Conservation (phyloP, 1,140 invertebrate species). For the Pseudoatta argentina region DNA sequence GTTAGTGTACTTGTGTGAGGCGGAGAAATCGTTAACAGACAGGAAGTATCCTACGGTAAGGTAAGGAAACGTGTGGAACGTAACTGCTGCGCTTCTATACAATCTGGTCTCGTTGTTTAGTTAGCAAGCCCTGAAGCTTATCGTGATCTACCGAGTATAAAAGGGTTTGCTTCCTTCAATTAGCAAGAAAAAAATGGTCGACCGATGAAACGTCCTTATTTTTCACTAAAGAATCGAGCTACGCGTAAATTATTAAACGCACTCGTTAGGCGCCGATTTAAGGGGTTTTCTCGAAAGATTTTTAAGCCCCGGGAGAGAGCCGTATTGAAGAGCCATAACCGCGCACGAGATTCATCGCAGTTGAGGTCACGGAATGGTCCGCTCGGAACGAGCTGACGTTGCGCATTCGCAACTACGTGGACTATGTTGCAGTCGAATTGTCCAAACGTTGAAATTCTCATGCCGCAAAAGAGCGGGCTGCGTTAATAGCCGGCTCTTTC, state of each 20-base stretch:
- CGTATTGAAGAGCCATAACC: constrained; percentile 15
- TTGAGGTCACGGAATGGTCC: constrained; percentile 31
- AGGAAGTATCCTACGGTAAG: constrained; percentile 64
- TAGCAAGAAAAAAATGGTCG: constrained; percentile 74
- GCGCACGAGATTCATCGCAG: constrained; percentile 57
- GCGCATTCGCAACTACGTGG: constrained; percentile 64
- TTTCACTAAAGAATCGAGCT: constrained; percentile 45
- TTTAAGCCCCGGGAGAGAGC: constrained; percentile 23
- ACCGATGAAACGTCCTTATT: constrained; percentile 68
- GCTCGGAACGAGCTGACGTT: constrained; percentile 45
- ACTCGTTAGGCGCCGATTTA: constrained; percentile 22
- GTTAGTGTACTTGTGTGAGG: constrained; percentile 36
- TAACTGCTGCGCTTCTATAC: constrained; percentile 50
- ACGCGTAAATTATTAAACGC: constrained; percentile 67
- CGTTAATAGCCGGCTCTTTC: constrained; percentile 61
- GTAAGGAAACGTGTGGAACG: constrained; percentile 56
- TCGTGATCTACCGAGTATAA: constrained; percentile 72
- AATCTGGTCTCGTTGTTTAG: constrained; percentile 61
- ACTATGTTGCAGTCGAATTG: constrained; percentile 64
- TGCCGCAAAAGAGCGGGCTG: constrained; percentile 55
- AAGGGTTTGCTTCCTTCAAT: constrained; percentile 74
- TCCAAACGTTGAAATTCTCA: constrained; percentile 67
- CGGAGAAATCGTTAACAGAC: constrained; percentile 70
- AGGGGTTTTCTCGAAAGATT: not conserved
- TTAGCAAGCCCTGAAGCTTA: constrained; percentile 69